A percentile compares a stretch with the other conserved stretches of the same genome.
These are phyloP conservation scores for Eurystomus gularis DNA, from an alignment of 2,113 vertebrate species.

Conservation along the genomic window DNA sequence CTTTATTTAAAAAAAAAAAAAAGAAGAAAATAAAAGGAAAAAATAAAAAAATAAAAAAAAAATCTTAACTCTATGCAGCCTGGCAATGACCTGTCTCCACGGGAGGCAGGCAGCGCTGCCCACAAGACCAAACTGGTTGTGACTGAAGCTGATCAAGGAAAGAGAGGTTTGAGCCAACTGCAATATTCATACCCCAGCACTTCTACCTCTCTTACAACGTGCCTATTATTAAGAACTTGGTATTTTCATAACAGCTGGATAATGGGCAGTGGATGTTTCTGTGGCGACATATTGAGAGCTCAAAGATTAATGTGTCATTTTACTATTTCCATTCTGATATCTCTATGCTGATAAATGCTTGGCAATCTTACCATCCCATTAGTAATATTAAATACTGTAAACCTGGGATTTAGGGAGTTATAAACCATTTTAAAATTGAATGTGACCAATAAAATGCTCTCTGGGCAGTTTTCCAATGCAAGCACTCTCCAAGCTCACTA, in stretches of 20 bases:
- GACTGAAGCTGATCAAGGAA: neutral
- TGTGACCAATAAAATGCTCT: constrained; percentile 28
- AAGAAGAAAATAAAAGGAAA: neutral
- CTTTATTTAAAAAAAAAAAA: neutral
- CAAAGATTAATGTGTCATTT: constrained; percentile 32
- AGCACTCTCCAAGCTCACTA: neutral
- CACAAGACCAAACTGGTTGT: neutral
- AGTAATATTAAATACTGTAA: constrained; percentile 46
- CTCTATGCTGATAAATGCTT: constrained; percentile 26
- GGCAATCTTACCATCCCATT: constrained; percentile 25
- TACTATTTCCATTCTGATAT: constrained; percentile 35
- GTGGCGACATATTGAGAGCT: neutral
- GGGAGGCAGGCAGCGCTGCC: neutral
- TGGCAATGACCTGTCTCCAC: neutral
- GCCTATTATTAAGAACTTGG: neutral
- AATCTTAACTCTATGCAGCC: neutral
- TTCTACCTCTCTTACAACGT: neutral
- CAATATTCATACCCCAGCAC: neutral
- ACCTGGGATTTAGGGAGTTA: constrained; percentile 3
- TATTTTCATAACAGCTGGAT: constrained; percentile 27
- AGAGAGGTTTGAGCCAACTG: neutral
- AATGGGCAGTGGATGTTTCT: neutral
- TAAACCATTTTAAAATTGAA: constrained; percentile 45
- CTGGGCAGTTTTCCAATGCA: constrained; percentile 32
- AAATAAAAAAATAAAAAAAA: too few species aligned